These are phyloP conservation scores for Zaprionus inermis DNA, from an alignment of 1,140 invertebrate species.

Conservation along the genomic window DNA sequence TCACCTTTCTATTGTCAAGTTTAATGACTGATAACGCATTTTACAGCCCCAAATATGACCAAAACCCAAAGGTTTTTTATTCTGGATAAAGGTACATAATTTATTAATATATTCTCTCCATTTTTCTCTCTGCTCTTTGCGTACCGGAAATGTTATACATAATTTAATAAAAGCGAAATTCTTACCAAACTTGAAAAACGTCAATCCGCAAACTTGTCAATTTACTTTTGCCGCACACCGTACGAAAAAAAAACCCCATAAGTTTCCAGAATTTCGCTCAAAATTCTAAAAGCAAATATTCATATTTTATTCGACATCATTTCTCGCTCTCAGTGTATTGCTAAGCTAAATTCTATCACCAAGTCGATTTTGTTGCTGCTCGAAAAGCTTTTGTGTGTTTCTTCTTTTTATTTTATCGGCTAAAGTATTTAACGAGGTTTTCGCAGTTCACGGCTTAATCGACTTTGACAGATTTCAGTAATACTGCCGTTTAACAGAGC, in stretches of 20 bases:
- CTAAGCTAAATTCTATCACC: slow-evolving; percentile 54
- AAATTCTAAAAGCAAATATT: not conserved
- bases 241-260: slow-evolving; percentile 5
- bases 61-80: slow-evolving; percentile 10
- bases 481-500: slow-evolving; percentile 24
- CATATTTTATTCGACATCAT: not conserved
- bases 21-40: slow-evolving; percentile 75
- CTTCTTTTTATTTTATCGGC: slow-evolving; percentile 38
- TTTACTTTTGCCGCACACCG: slow-evolving; percentile 42
- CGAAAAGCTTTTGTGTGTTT: not conserved
- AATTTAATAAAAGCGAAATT: slow-evolving; percentile 33
- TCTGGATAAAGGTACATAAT: slow-evolving; percentile 2
- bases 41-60: slow-evolving; percentile 16
- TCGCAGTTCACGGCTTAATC: slow-evolving; percentile 7
- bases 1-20: slow-evolving; percentile 47
- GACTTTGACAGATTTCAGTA: slow-evolving; percentile 38
- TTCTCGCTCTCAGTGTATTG: slow-evolving; percentile 17
- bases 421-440: not conserved
- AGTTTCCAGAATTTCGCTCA: not conserved
- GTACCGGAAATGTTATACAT: slow-evolving; percentile 45
- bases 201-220: slow-evolving; percentile 61
- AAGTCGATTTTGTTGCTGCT: slow-evolving; percentile 38
- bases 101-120: slow-evolving; percentile 9
- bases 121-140: slow-evolving; percentile 11
- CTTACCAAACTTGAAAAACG: slow-evolving; percentile 42